These are phyloP conservation scores for Coendou prehensilis DNA, from an alignment of 2,797 vertebrate species.

Conservation along the genomic window DNA sequence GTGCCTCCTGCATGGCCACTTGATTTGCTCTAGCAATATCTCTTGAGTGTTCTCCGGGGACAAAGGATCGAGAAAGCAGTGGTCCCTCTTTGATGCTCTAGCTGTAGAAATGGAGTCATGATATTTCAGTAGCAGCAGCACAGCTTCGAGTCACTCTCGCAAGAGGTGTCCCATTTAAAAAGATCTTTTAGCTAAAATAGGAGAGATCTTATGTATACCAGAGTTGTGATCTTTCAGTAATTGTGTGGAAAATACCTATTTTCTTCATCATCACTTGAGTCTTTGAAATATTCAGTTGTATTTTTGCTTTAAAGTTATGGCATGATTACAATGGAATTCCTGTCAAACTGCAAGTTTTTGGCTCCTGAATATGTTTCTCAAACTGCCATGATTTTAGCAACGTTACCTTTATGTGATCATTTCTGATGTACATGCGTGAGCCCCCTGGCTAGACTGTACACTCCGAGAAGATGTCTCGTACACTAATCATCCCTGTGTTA, in stretches of 20 bases:
- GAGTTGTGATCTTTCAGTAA: not conserved
- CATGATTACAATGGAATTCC: conserved; percentile 9
- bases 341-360: conserved; percentile 9
- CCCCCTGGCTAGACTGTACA: not conserved
- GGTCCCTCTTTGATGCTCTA: conserved; percentile 29
- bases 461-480: not conserved
- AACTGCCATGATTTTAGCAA: conserved; percentile 14
- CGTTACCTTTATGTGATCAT: not conserved
- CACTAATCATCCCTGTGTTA: not conserved
- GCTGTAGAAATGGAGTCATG: conserved; percentile 56
- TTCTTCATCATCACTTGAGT: not conserved
- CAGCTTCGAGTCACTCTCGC: conserved; percentile 28
- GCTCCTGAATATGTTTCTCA: conserved; percentile 4
- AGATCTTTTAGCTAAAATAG: conserved; percentile 39
- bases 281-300: conserved; percentile 33
- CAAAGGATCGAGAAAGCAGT: conserved; percentile 56
- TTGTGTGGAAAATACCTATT: conserved; percentile 40
- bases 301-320: conserved; percentile 50
- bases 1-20: not conserved
- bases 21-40: conserved; percentile 41
- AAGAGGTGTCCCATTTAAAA: conserved; percentile 47
- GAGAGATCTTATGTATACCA: not conserved
- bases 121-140: conserved; percentile 26
- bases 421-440: not conserved
- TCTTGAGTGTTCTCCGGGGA: conserved; percentile 8